These are phyloP conservation scores for silkworm (Bombyx mori) DNA, from an alignment of 1,140 invertebrate species.

Conservation along the genomic window DNA sequence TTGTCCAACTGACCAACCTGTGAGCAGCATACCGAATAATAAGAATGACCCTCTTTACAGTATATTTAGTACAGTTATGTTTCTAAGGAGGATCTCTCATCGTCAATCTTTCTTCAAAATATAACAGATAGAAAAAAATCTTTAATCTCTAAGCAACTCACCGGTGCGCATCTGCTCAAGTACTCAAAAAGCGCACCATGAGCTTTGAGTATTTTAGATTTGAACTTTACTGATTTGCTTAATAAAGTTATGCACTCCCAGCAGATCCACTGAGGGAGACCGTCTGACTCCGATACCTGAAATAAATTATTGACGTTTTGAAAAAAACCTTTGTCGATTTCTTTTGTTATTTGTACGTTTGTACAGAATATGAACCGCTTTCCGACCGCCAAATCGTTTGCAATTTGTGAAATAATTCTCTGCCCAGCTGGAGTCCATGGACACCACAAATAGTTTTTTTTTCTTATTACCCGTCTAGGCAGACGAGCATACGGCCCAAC, in stretches of 20 bases:
- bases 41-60: too few species aligned
- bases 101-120: too few species aligned
- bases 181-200: slow-evolving; percentile 42
- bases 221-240: slow-evolving; percentile 34
- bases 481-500: too few species aligned
- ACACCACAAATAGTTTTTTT: background rate
- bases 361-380: background rate
- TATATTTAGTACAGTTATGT: too few species aligned
- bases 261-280: slow-evolving; percentile 47
- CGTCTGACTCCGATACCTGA: slow-evolving; percentile 43
- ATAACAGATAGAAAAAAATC: background rate
- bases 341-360: background rate
- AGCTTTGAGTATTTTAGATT: slow-evolving; percentile 36
- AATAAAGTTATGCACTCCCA: slow-evolving; percentile 37
- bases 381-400: background rate
- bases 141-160: slow-evolving; percentile 18
- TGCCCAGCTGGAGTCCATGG: background rate
- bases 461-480: background rate
- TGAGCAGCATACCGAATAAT: too few species aligned
- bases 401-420: background rate
- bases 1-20: too few species aligned
- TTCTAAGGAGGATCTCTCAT: too few species aligned
- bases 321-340: background rate
- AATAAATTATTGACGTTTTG: slow-evolving; percentile 5
- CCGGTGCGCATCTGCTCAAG: slow-evolving; percentile 44